A percentile compares a stretch with the other conserved stretches of the same genome.
Evolutionary conservation across 1,140 invertebrate species (phyloP).

Genomic region (Brachionus plicatilis): DNA sequence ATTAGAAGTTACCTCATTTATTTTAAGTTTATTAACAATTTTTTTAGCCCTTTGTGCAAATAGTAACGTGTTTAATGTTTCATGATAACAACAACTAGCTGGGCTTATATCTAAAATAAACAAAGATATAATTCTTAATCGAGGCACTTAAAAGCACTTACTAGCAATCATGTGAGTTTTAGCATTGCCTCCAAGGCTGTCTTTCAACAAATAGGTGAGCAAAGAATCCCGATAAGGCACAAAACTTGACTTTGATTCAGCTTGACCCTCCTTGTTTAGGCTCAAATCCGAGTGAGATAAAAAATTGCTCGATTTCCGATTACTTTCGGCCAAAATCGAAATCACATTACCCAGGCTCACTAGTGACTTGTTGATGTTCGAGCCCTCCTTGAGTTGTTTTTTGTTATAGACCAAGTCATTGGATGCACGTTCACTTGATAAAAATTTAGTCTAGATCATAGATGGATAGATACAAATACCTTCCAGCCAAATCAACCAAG

Average conservation of each 20-base stretch:
- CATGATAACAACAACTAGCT: conserved; percentile 65
- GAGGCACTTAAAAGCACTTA: conserved; percentile 48
- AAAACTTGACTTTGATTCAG: conserved; percentile 57
- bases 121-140: conserved; percentile 5
- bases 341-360: conserved; percentile 61
- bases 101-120: conserved; percentile 64
- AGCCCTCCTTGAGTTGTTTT: conserved; percentile 61
- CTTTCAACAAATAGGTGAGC: conserved; percentile 62
- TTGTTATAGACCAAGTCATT: conserved; percentile 53
- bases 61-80: conserved; percentile 63
- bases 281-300: conserved; percentile 76
- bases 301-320: not conserved
- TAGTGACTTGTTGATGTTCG: conserved; percentile 62
- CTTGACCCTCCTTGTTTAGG: conserved; percentile 83
- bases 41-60: conserved; percentile 63
- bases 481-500: conserved; percentile 66
- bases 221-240: conserved; percentile 64
- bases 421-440: conserved; percentile 51
- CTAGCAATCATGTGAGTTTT: conserved; percentile 63
- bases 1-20: conserved; percentile 58
- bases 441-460: not conserved
- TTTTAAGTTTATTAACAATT: conserved; percentile 60
- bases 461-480: conserved; percentile 46
- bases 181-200: conserved; percentile 64
- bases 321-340: conserved; percentile 50